A percentile compares a stretch with the other conserved stretches of the same genome.
phyloP scores from a whole-genome alignment of 1,140 invertebrate species.

The Anastatus disparis region DNA sequence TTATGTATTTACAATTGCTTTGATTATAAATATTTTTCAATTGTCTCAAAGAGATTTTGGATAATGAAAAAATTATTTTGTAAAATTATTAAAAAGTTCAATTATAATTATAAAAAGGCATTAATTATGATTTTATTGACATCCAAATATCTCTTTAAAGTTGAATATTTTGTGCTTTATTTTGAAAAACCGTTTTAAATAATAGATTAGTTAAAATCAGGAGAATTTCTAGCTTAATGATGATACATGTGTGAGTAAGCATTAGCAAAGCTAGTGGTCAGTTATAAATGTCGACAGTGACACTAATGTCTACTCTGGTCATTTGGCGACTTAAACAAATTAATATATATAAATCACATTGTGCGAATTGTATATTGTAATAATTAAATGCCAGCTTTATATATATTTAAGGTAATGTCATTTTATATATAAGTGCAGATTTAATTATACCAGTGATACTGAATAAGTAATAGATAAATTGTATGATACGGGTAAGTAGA shows the following conservation, averaged over 20 bases:
- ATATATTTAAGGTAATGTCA: slow-evolving; percentile 9
- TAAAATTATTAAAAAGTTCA: too few relatives aligned
- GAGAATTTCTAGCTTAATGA: too few relatives aligned
- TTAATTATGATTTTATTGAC: too few relatives aligned
- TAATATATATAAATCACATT: background rate
- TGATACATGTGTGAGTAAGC: slow-evolving; percentile 15
- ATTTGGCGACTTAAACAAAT: background rate
- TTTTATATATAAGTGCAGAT: slow-evolving; percentile 17
- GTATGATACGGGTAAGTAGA: slow-evolving; percentile 56
- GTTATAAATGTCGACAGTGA: slow-evolving; percentile 1
- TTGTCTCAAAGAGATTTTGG: background rate
- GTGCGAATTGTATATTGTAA: background rate
- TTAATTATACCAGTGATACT: slow-evolving; percentile 51
- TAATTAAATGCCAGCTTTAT: background rate
- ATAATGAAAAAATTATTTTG: background rate
- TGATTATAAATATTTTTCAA: background rate
- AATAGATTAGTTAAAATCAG: too few relatives aligned
- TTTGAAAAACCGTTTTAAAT: too few relatives aligned
- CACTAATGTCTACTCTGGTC: background rate
- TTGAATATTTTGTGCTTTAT: too few relatives aligned
- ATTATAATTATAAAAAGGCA: too few relatives aligned
- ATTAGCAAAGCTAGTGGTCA: slow-evolving; percentile 26
- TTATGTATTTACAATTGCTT: slow-evolving; percentile 12
- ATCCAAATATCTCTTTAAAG: slow-evolving; percentile 1
- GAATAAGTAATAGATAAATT: slow-evolving; percentile 56